These are phyloP conservation scores for Cybosia mesomella DNA, from an alignment of 2,888 invertebrate genomes.

Conservation along the genomic window DNA sequence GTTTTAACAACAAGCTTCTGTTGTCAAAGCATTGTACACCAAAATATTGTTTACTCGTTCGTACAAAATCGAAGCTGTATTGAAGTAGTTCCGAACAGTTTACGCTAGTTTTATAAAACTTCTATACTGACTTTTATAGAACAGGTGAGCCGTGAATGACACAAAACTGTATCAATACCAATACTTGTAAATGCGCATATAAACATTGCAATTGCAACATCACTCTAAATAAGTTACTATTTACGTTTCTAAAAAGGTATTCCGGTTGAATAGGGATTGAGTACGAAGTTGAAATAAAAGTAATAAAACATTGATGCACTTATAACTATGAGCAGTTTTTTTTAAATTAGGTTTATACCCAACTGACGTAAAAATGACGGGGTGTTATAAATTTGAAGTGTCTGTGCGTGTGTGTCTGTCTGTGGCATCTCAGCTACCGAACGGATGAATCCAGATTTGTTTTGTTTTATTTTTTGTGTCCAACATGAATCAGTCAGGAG, in stretches of 20 bases:
- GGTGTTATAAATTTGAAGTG: no score
- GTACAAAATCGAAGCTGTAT: background rate
- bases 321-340: background rate
- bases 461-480: no score
- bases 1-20: no score
- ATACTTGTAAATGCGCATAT: background rate
- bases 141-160: slow-evolving; percentile 17
- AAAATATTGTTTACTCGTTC: no score
- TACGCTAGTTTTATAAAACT: background rate
- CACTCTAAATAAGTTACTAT: background rate
- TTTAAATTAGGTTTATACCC: no score
- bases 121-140: no score
- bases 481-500: no score
- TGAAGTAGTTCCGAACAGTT: background rate
- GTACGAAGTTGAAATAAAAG: background rate
- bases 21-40: no score
- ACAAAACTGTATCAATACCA: slow-evolving; percentile 5
- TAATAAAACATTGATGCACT: background rate
- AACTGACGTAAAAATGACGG: no score
- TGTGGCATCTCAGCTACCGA: no score
- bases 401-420: no score
- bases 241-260: background rate
- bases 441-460: no score
- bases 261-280: background rate
- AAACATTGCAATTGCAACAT: slow-evolving; percentile 21